Evolutionary conservation across 37 sponge, comb jelly and placozoan species (phyloP).

Genomic region (Amphimedon queenslandica): DNA sequence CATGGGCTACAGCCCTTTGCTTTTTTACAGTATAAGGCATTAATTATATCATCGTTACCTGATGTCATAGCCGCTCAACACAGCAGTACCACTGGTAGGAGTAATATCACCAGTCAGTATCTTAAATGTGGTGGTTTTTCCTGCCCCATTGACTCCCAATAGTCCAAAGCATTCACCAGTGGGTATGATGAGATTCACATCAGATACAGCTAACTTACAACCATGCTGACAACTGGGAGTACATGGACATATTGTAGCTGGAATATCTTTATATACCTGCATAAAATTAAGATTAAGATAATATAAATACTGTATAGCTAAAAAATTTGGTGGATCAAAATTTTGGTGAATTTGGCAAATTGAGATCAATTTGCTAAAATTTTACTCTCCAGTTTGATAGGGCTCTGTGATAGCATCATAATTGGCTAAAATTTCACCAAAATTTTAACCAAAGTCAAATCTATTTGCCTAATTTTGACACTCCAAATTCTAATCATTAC

Average conservation of each 20-base stretch:
- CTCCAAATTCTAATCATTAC: not conserved
- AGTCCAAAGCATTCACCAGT: slow-evolving; percentile 90
- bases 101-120: slow-evolving; percentile 92
- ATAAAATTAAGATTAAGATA: no score
- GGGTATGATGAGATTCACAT: slow-evolving; percentile 64
- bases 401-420: no score
- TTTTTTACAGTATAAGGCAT: no score
- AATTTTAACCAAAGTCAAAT: not conserved
- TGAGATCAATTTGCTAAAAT: no score
- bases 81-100: slow-evolving; percentile 63
- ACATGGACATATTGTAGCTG: not conserved
- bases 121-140: slow-evolving; percentile 92
- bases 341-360: no score
- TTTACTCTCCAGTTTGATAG: no score
- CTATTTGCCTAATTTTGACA: not conserved
- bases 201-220: slow-evolving; percentile 55
- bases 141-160: slow-evolving; percentile 96
- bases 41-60: no score
- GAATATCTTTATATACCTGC: not conserved
- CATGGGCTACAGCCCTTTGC: no score
- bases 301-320: no score
- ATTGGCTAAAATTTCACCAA: no score
- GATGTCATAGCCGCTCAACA: slow-evolving; percentile 85
- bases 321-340: no score
- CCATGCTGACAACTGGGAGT: not conserved